phyloP scores from a whole-genome alignment of 2,797 vertebrate species.

The Bovichtus diacanthus region DNA sequence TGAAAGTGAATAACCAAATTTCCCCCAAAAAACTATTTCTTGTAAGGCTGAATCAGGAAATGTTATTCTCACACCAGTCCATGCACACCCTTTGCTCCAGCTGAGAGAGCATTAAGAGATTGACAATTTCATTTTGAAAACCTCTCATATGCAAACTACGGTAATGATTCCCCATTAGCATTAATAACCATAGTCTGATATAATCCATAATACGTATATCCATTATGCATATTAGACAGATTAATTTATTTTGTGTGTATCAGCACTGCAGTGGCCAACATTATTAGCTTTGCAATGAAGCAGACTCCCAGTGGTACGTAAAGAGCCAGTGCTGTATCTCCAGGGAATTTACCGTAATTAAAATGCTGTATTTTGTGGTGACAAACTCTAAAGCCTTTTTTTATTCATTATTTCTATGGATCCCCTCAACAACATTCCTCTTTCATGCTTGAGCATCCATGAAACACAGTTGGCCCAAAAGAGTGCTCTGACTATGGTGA shows the following conservation, averaged over 20 bases:
- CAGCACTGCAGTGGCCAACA: slow-evolving; percentile 62
- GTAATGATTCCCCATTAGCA: slow-evolving; percentile 67
- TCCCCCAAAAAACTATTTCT: not conserved
- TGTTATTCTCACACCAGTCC: not conserved
- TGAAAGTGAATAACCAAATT: not conserved
- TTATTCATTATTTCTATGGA: slow-evolving; percentile 84
- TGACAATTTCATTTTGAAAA: slow-evolving; percentile 60
- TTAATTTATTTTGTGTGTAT: slow-evolving; percentile 68
- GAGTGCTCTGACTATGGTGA: slow-evolving; percentile 56
- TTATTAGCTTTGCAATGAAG: slow-evolving; percentile 68
- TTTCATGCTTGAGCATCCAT: slow-evolving; percentile 82
- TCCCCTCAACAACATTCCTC: slow-evolving; percentile 79
- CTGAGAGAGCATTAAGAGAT: slow-evolving; percentile 27
- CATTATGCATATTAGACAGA: slow-evolving; percentile 63
- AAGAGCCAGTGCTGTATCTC: slow-evolving; percentile 57
- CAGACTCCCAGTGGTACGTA: slow-evolving; percentile 47
- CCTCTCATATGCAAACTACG: slow-evolving; percentile 47
- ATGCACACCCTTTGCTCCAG: slow-evolving; percentile 13
- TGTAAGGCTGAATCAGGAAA: not conserved
- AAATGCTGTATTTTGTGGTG: slow-evolving; percentile 71
- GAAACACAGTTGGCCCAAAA: slow-evolving; percentile 78
- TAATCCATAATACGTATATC: slow-evolving; percentile 65
- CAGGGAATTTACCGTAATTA: slow-evolving; percentile 74
- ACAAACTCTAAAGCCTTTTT: slow-evolving; percentile 66
- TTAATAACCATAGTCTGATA: slow-evolving; percentile 64